A percentile compares a stretch with the other conserved stretches of the same genome.
phyloP scores from a whole-genome alignment of 2,113 vertebrate genomes.

The Oostethus manadensis region DNA sequence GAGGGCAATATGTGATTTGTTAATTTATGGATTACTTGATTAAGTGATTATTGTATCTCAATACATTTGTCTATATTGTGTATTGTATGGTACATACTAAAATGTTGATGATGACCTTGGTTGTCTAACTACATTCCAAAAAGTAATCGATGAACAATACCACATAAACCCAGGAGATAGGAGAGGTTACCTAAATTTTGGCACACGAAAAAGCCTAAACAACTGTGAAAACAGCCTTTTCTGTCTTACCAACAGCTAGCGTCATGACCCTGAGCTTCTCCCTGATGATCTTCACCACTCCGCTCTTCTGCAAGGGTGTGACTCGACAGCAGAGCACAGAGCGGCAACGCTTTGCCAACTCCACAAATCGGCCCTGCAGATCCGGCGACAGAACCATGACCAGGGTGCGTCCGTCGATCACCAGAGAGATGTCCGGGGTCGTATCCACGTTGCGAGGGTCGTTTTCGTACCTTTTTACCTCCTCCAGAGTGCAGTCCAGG shows the following conservation, averaged over 20 bases:
- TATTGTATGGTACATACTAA: too few relatives aligned
- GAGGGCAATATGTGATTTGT: too few relatives aligned
- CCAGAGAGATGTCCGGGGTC: conserved; percentile 70
- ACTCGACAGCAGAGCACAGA: conserved; percentile 85
- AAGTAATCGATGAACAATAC: too few relatives aligned
- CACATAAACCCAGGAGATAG: too few relatives aligned
- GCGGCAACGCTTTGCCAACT: conserved; percentile 71
- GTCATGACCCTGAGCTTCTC: conserved; percentile 81
- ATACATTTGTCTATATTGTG: too few relatives aligned
- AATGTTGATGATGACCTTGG: too few relatives aligned
- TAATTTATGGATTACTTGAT: too few relatives aligned
- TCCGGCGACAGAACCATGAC: conserved; percentile 72
- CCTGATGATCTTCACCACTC: conserved; percentile 79
- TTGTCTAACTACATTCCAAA: too few relatives aligned
- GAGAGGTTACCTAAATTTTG: background rate
- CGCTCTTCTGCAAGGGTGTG: conserved; percentile 87
- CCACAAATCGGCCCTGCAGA: conserved; percentile 79
- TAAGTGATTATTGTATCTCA: too few relatives aligned
- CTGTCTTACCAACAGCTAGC: conserved; percentile 80
- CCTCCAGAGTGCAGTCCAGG: conserved; percentile 79
- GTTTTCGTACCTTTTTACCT: conserved; percentile 68
- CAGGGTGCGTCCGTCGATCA: conserved; percentile 82
- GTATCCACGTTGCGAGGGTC: conserved; percentile 39
- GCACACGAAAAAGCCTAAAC: background rate
- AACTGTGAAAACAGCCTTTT: background rate